phyloP scores from a whole-genome alignment of 2,113 vertebrate genomes.

The Bungarus multicinctus region DNA sequence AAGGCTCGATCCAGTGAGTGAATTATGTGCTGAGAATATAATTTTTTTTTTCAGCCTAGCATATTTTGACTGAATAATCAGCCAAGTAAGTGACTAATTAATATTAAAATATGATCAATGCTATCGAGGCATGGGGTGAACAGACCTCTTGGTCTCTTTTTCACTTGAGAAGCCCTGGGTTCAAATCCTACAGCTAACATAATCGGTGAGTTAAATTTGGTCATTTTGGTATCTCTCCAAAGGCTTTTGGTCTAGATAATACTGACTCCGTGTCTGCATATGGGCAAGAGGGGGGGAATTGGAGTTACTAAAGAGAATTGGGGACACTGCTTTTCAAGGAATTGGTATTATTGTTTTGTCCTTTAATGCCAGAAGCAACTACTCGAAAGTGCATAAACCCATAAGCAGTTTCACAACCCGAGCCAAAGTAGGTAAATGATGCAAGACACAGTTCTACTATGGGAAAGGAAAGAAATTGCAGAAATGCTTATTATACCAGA shows the following conservation, averaged over 20 bases:
- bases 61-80: constrained; percentile 80
- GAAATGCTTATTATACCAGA: neutral
- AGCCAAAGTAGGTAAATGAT: neutral
- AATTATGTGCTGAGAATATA: constrained; percentile 81
- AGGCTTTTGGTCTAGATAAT: neutral
- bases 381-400: neutral
- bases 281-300: neutral
- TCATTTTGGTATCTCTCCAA: constrained; percentile 5
- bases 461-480: neutral
- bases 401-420: neutral
- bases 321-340: neutral
- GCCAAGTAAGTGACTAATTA: constrained; percentile 76
- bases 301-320: neutral
- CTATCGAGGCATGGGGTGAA: constrained; percentile 37
- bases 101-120: constrained; percentile 65
- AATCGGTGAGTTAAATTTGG: neutral
- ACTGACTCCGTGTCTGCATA: neutral
- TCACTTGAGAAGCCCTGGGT: constrained; percentile 56
- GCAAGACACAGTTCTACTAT: neutral
- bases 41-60: constrained; percentile 74
- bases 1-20: constrained; percentile 73
- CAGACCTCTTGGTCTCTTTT: constrained; percentile 42
- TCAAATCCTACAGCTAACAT: constrained; percentile 40
- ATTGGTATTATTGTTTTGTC: neutral
- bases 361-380: neutral